Conservation (phyloP, 92 coral and sea anemone species). For the Epizoanthus illoricatus region DNA sequence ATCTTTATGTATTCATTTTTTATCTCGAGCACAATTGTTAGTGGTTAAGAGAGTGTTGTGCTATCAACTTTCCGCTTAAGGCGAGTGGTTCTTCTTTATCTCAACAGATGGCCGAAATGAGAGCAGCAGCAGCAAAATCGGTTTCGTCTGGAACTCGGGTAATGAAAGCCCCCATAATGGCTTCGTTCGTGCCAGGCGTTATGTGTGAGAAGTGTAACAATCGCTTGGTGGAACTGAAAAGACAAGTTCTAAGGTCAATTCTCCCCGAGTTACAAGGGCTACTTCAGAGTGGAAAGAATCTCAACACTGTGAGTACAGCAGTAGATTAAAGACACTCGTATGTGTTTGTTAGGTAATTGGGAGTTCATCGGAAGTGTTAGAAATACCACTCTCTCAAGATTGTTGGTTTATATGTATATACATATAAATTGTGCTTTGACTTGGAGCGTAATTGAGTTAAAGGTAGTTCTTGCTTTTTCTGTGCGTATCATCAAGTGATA, state of each 20-base stretch:
- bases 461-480: not conserved
- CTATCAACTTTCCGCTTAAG: not conserved
- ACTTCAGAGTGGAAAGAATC: conserved; percentile 76
- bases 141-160: conserved; percentile 33
- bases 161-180: conserved; percentile 9
- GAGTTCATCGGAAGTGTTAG: conserved; percentile 8
- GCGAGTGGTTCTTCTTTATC: not conserved
- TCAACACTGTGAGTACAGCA: conserved; percentile 36
- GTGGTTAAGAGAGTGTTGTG: conserved; percentile 10
- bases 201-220: conserved; percentile 98
- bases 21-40: not conserved
- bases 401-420: not conserved
- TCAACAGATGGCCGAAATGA: conserved; percentile 79
- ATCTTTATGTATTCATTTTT: not conserved
- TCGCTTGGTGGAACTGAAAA: conserved; percentile 86
- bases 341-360: conserved; percentile 3
- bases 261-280: conserved; percentile 92
- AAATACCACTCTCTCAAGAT: conserved; percentile 11
- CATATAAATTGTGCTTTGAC: not conserved
- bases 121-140: conserved; percentile 47
- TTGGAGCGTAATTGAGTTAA: not conserved
- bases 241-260: conserved; percentile 86
- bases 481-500: too few relatives aligned
- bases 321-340: not conserved
- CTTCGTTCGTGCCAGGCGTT: conserved; percentile 70